Base-by-base conservation (phyloP, 2,888 invertebrate species). In the Carcina quercana region DNA sequence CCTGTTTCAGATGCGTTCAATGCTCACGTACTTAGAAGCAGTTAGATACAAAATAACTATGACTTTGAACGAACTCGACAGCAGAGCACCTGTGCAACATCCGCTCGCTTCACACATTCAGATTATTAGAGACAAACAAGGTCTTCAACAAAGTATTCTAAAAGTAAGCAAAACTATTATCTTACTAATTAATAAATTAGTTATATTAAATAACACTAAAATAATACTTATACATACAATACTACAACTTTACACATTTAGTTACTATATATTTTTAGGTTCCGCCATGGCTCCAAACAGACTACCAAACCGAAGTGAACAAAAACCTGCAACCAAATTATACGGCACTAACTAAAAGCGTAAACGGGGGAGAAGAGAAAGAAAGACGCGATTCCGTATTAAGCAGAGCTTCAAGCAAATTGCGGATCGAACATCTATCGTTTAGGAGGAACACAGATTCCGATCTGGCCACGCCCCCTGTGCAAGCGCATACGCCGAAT, bases 11-110 rank as follows among this genome's bases (percentile, higher is more conserved):
- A 95, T 96, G 87, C 90, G 93, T 59, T 94, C 95, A 12, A 96
- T 96, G 93, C 80, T 96, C 45, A 92, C 95, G 8, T 97, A 96
- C 65, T 79, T 97, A 56, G 97, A 97, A 72, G 97, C 96, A 3
- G 91, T 95, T 7, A 88, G 94, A 47, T 93, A 91, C 65, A 97
- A 97, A 79, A 89, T 97, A 26, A 91, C 94, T 34, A 90, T 91
- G 30, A 92, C 92, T 15, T 72, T 97, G 29, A 89, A 91, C 33
- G 95, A 95, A 61, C 67, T 96, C 41, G 95, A 96, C 59, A 91
- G 90, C 47, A 86, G 91, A 43, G 89, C 92, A 12, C 87, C 91
- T 38, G 88, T 88, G 7, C 89, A 91, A 32, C 95, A 96, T 78
- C 94, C 95, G 0, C 80, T 96, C 37, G 90, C 93, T 1, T 88